Conservation (phyloP, 2,888 invertebrate genomes). For the Eupithecia dodoneata region DNA sequence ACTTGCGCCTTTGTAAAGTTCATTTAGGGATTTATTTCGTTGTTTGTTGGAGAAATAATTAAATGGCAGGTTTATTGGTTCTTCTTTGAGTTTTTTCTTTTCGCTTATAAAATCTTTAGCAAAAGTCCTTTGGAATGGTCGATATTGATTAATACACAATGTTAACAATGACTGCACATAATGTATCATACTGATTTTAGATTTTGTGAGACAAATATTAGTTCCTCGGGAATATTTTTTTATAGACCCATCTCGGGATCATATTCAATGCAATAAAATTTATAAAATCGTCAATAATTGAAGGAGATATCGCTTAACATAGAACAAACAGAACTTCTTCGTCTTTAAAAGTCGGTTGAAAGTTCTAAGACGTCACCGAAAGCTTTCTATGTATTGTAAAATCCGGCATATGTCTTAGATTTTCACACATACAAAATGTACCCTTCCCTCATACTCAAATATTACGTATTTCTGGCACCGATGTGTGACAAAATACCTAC, state of each 20-base stretch:
- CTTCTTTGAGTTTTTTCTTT: not conserved
- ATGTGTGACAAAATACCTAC: not conserved
- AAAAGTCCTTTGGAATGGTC: not conserved
- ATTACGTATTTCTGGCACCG: not conserved
- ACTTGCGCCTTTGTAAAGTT: constrained; percentile 4
- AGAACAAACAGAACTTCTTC: too few species aligned
- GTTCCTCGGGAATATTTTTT: too few species aligned
- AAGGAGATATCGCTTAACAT: too few species aligned
- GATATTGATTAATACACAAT: not conserved
- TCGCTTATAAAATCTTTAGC: not conserved
- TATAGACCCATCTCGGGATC: too few species aligned
- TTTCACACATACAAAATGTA: too few species aligned
- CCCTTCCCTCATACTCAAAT: not conserved
- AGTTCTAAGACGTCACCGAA: not conserved
- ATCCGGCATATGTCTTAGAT: not conserved
- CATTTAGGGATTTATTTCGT: not conserved
- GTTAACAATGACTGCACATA: not conserved
- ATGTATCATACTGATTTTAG: too few species aligned
- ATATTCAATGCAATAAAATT: too few species aligned
- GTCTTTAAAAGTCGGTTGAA: not conserved
- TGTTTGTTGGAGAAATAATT: not conserved
- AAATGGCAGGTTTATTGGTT: not conserved
- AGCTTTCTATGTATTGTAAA: not conserved
- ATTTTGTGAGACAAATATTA: too few species aligned
- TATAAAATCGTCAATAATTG: too few species aligned